Conservation (phyloP, 35 echinoderm and acorn worm species). For the Ophioderma brevispina region DNA sequence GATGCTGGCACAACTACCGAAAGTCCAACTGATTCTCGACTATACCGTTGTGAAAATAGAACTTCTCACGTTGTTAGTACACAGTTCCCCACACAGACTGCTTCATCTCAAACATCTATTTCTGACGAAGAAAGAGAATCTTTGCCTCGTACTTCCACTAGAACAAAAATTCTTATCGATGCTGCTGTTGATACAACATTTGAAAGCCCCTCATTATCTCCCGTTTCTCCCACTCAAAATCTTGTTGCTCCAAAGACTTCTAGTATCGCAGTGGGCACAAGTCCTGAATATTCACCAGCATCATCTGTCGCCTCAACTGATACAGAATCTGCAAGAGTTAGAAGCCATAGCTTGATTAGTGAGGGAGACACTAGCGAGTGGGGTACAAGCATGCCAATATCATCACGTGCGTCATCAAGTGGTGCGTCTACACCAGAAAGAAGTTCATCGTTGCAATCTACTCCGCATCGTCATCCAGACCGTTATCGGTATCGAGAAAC, state of each 20-base stretch:
- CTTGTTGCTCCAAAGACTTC: conserved; percentile 22
- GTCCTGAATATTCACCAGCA: conserved; percentile 63
- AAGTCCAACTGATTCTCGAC: neutral
- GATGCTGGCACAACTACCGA: conserved; percentile 34
- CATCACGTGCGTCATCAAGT: conserved; percentile 61
- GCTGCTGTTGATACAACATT: conserved; percentile 46
- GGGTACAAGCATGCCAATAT: conserved; percentile 11
- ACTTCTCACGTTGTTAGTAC: neutral
- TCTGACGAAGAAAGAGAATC: neutral
- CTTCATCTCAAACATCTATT: neutral
- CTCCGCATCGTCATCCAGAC: neutral
- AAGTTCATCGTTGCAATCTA: conserved; percentile 25
- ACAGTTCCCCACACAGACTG: neutral
- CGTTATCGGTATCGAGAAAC: neutral
- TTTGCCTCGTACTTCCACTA: neutral
- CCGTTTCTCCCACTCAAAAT: conserved; percentile 16
- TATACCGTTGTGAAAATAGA: conserved; percentile 20
- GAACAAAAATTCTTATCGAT: conserved; percentile 34
- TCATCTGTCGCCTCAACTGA: conserved; percentile 64
- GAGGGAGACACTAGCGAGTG: conserved; percentile 29
- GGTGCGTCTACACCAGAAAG: conserved; percentile 67
- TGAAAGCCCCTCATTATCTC: conserved; percentile 32
- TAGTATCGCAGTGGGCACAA: conserved; percentile 64
- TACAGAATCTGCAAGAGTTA: conserved; percentile 30
- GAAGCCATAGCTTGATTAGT: conserved; percentile 27